phyloP scores from a whole-genome alignment of 2,797 vertebrate genomes.

The Tachyglossus aculeatus region DNA sequence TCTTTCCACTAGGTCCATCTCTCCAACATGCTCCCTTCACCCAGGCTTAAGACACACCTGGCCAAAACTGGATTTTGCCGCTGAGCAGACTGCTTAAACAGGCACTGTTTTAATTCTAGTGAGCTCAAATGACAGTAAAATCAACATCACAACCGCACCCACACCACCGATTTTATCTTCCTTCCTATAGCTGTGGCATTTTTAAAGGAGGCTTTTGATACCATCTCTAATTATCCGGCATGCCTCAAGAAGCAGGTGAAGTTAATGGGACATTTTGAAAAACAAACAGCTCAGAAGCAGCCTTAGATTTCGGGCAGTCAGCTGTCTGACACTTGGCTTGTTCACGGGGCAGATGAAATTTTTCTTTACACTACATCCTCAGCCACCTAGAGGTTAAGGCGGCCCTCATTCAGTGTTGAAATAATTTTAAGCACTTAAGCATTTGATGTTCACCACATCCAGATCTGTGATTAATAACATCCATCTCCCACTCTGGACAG shows the following conservation, averaged over 20 bases:
- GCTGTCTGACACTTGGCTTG: too few species aligned
- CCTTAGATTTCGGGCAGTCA: too few species aligned
- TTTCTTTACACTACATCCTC: too few species aligned
- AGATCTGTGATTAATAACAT: too few species aligned
- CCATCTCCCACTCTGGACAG: too few species aligned
- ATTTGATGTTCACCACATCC: too few species aligned
- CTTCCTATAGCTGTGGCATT: background rate
- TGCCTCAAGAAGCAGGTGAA: background rate
- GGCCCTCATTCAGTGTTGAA: too few species aligned
- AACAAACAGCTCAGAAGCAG: too few species aligned
- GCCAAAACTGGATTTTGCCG: background rate
- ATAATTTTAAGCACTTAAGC: too few species aligned
- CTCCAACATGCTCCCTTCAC: background rate
- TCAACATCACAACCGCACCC: background rate
- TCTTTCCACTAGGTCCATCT: background rate
- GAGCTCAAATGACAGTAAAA: background rate
- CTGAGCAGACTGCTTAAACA: background rate
- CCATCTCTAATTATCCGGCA: background rate
- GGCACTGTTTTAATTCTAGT: background rate
- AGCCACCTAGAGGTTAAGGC: too few species aligned
- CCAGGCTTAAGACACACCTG: too few species aligned
- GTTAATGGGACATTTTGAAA: background rate
- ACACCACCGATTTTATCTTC: background rate
- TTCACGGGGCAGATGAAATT: too few species aligned
- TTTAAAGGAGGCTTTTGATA: background rate